Evolutionary conservation across 2,888 invertebrate genomes (phyloP).

Genomic region (Conomelus anceps): DNA sequence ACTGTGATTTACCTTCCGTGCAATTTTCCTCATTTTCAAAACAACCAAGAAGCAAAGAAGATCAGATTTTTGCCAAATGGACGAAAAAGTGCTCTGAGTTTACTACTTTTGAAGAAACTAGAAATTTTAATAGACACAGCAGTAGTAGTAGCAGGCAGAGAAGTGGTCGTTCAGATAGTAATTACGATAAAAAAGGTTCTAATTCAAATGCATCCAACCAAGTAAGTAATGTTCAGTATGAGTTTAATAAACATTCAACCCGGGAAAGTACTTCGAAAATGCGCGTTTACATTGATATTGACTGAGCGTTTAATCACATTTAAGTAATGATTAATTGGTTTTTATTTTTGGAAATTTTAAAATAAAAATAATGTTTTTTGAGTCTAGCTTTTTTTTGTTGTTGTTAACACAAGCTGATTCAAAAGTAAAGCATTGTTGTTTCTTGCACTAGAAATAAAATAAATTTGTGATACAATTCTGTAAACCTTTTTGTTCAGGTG

Average conservation of each 20-base stretch:
- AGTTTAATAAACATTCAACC: neutral
- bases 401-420: neutral
- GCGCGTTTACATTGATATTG: neutral
- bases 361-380: neutral
- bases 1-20: neutral
- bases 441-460: too few species aligned
- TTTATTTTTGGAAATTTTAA: neutral
- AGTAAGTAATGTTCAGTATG: neutral
- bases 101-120: neutral
- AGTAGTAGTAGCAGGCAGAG: neutral
- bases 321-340: neutral
- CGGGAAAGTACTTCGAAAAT: neutral
- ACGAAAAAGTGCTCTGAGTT: neutral
- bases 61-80: neutral
- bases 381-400: neutral
- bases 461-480: too few species aligned
- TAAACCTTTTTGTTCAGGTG: too few species aligned
- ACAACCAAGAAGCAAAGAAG: neutral
- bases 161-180: neutral
- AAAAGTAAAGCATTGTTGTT: too few species aligned
- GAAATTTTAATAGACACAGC: neutral
- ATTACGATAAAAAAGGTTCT: neutral
- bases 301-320: neutral
- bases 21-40: neutral
- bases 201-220: neutral